Evolutionary conservation across 2,888 invertebrate species (phyloP).

Genomic region (Ferdinandea cuprea): DNA sequence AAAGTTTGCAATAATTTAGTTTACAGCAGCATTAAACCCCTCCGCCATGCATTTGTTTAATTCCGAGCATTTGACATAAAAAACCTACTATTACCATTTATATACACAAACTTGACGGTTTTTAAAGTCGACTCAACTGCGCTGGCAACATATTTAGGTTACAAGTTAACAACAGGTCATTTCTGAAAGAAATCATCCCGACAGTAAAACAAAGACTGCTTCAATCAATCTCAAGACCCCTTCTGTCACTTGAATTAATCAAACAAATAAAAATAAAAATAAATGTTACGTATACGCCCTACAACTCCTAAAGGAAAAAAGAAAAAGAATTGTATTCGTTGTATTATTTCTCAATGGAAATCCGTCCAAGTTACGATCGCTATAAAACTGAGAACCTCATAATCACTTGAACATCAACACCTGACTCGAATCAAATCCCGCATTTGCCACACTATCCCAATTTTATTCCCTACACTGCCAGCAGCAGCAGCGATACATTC

Average conservation of each 20-base stretch:
- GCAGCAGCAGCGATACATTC: conserved; percentile 30
- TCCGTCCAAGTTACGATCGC: conserved; percentile 28
- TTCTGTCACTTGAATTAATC: neutral
- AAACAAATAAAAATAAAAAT: neutral
- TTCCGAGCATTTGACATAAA: too few species aligned
- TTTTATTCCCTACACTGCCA: conserved; percentile 12
- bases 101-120: too few species aligned
- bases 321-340: neutral
- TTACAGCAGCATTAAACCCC: too few species aligned
- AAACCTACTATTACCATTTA: too few species aligned
- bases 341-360: conserved; percentile 37
- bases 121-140: too few species aligned
- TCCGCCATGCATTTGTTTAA: too few species aligned
- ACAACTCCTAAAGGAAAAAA: too few species aligned
- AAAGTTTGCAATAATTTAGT: too few species aligned
- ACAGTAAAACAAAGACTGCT: neutral
- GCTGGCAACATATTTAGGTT: too few species aligned
- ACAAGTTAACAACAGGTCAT: neutral
- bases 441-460: conserved; percentile 26
- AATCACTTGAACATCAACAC: conserved; percentile 69
- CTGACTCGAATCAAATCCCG: conserved; percentile 62
- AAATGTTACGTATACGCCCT: conserved; percentile 29
- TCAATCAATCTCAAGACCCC: neutral
- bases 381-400: conserved; percentile 50
- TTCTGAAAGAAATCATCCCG: neutral